These are phyloP conservation scores for Agrotis ipsilon DNA, from an alignment of 2,888 invertebrate species.

Conservation along the genomic window DNA sequence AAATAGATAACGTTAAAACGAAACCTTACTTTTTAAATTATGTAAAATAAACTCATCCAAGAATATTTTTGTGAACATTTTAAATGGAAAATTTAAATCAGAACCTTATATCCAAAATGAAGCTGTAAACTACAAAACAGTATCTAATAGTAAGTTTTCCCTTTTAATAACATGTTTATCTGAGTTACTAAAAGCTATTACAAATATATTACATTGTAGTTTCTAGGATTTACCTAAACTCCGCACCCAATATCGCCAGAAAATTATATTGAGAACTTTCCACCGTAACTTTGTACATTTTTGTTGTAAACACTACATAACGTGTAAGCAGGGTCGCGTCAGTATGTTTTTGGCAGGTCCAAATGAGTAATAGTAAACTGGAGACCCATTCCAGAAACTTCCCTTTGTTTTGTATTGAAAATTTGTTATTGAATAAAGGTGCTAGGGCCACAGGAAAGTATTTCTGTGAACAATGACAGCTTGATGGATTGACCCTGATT, in stretches of 20 bases:
- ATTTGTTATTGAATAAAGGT: slow-evolving; percentile 72
- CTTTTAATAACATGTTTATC: slow-evolving; percentile 23
- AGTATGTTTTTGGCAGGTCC: slow-evolving; percentile 69
- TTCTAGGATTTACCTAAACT: slow-evolving; percentile 41
- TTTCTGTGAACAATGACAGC: slow-evolving; percentile 75
- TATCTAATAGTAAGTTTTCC: slow-evolving; percentile 12
- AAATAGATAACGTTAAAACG: neutral
- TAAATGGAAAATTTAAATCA: neutral
- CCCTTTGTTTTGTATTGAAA: slow-evolving; percentile 72
- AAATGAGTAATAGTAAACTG: slow-evolving; percentile 76
- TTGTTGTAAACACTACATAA: slow-evolving; percentile 49
- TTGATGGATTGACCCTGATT: slow-evolving; percentile 79
- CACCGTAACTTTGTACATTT: slow-evolving; percentile 44
- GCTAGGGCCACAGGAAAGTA: slow-evolving; percentile 69
- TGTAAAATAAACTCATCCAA: neutral
- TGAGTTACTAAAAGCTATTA: slow-evolving; percentile 30
- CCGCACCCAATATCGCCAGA: slow-evolving; percentile 25
- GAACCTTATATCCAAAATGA: slow-evolving; percentile 7
- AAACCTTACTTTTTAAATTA: neutral
- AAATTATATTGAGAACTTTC: slow-evolving; percentile 49
- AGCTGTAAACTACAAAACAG: slow-evolving; percentile 1
- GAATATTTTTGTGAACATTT: neutral
- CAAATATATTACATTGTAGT: slow-evolving; percentile 28
- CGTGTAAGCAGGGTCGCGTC: slow-evolving; percentile 54
- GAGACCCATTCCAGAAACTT: slow-evolving; percentile 72